These are phyloP conservation scores for Potamarius usumacintae DNA, from an alignment of 2,113 vertebrate species.

Conservation along the genomic window DNA sequence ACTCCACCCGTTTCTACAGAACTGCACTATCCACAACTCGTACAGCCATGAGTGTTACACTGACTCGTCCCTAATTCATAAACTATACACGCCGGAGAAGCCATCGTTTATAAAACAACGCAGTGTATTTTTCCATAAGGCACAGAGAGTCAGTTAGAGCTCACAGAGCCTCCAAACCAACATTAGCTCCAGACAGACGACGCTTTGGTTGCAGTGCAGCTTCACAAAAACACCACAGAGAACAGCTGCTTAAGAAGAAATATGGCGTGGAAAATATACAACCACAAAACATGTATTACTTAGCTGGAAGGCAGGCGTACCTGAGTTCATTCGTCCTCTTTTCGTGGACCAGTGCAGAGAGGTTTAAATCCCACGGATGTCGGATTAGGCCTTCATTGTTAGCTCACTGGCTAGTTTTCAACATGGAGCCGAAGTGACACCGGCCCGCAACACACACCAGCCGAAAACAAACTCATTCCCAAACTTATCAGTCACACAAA, in stretches of 20 bases:
- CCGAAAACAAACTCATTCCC: slow-evolving; percentile 39
- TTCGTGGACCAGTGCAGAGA: slow-evolving; percentile 25
- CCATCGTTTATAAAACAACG: background rate
- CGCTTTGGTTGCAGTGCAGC: background rate
- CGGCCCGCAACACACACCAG: slow-evolving; percentile 38
- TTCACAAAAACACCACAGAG: background rate
- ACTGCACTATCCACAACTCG: background rate
- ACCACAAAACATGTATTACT: background rate
- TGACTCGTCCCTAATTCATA: background rate
- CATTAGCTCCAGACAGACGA: background rate
- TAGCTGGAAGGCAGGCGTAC: background rate
- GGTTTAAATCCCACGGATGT: slow-evolving; percentile 53
- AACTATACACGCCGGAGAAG: background rate
- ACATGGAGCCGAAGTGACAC: slow-evolving; percentile 19
- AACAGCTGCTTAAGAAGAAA: background rate
- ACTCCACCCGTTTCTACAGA: slow-evolving; percentile 45
- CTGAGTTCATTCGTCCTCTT: slow-evolving; percentile 37
- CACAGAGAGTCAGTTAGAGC: background rate
- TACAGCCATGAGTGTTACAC: background rate
- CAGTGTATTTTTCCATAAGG: background rate
- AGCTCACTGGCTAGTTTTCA: slow-evolving; percentile 32
- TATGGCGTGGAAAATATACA: fast-evolving
- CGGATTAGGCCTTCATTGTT: slow-evolving; percentile 61
- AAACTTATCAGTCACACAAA: background rate
- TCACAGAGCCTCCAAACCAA: background rate